Evolutionary conservation across 2,888 invertebrate genomes (phyloP).

Genomic region (Teleogryllus oceanicus): DNA sequence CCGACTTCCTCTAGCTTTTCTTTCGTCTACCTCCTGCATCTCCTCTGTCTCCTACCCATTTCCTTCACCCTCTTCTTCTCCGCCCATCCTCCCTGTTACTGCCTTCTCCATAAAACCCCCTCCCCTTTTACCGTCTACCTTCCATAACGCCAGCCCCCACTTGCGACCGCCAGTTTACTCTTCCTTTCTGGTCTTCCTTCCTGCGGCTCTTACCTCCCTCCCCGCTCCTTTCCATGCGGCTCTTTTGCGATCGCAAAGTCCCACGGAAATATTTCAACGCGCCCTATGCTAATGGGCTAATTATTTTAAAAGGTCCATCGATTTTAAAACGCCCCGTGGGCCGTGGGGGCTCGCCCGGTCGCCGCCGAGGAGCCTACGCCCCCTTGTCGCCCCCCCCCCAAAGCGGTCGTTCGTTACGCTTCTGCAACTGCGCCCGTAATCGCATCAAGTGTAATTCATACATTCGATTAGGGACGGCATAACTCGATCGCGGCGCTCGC

Average conservation of each 20-base stretch:
- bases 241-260: background rate
- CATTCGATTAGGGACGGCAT: background rate
- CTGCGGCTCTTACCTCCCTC: background rate
- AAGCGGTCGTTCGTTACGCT: background rate
- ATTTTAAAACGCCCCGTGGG: background rate
- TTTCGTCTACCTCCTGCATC: too few species aligned
- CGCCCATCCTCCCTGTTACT: too few species aligned
- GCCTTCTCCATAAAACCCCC: too few species aligned
- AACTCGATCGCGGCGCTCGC: background rate
- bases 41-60: too few species aligned
- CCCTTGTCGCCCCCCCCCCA: too few species aligned
- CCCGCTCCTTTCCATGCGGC: background rate
- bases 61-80: too few species aligned
- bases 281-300: constrained; percentile 3
- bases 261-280: background rate
- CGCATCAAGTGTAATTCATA: background rate
- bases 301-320: background rate
- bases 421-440: background rate
- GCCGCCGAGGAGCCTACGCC: background rate
- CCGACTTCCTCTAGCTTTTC: too few species aligned
- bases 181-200: background rate
- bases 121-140: background rate
- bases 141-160: background rate
- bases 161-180: background rate
- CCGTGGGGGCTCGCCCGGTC: background rate